phyloP scores from a whole-genome alignment of 2,888 invertebrate genomes.

The Bruchidius siliquastri region DNA sequence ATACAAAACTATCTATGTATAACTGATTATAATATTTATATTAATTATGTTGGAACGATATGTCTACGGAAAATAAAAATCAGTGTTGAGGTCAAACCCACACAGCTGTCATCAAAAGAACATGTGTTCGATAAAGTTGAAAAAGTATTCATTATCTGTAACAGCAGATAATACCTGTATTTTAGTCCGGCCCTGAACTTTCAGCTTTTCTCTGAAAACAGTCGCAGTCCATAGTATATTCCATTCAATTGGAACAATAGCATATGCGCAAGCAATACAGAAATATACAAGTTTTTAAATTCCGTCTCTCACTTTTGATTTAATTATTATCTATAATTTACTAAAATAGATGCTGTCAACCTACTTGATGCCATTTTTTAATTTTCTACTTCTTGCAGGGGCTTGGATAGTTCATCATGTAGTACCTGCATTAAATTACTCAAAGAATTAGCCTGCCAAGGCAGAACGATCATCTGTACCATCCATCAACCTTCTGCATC shows the following conservation, averaged over 20 bases:
- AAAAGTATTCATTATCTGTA: not conserved
- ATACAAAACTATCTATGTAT: no score
- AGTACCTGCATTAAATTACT: constrained; percentile 77
- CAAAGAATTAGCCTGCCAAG: constrained; percentile 71
- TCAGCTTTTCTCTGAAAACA: not conserved
- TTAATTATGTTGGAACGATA: not conserved
- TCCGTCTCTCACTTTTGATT: no score
- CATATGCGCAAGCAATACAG: no score
- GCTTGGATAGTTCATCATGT: constrained; percentile 85
- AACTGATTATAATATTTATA: not conserved
- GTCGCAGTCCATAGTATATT: not conserved
- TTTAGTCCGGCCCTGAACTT: not conserved
- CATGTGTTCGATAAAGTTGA: not conserved
- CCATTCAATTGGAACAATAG: no score
- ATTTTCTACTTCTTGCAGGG: constrained; percentile 50
- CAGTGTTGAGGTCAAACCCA: not conserved
- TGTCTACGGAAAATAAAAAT: not conserved
- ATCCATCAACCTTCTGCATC: constrained; percentile 94
- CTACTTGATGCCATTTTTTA: no score
- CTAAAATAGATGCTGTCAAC: no score
- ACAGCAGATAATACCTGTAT: not conserved
- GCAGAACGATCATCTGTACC: constrained; percentile 88
- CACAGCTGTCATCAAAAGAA: not conserved
- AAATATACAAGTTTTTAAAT: no score
- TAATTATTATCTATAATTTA: no score